These are phyloP conservation scores for Drosophila falleni DNA, from an alignment of 2,888 invertebrate species.

Conservation along the genomic window DNA sequence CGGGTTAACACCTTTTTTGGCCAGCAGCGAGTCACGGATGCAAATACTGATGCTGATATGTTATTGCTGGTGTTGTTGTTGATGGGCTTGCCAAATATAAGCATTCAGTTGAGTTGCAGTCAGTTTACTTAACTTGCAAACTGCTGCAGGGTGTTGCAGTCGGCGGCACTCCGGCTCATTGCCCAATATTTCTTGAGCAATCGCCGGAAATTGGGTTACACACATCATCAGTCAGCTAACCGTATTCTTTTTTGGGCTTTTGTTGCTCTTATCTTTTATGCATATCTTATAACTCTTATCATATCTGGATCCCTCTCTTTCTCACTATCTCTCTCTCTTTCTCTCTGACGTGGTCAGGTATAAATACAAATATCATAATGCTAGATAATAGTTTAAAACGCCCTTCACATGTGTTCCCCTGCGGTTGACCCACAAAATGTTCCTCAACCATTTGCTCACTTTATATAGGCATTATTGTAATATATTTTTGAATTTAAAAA, in stretches of 20 bases:
- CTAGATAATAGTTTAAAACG: constrained; percentile 35
- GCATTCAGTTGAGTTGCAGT: constrained; percentile 1
- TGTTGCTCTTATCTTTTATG: constrained; percentile 48
- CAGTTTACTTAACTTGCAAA: background rate
- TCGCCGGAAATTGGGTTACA: constrained; percentile 69
- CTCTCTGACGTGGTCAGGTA: background rate
- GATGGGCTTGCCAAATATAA: constrained; percentile 22
- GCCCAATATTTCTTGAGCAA: constrained; percentile 56
- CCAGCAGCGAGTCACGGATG: constrained; percentile 5
- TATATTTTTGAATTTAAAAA: no score
- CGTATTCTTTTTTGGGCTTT: constrained; percentile 17
- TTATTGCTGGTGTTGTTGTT: background rate
- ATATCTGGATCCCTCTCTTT: constrained; percentile 17
- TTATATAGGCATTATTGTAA: background rate
- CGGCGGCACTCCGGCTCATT: constrained; percentile 51
- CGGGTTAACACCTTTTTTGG: constrained; percentile 60
- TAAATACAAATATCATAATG: constrained; percentile 44
- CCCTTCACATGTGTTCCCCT: constrained; percentile 24
- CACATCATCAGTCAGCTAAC: constrained; percentile 38
- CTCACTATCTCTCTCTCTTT: constrained; percentile 9
- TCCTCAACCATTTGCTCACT: background rate
- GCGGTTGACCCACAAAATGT: constrained; percentile 1
- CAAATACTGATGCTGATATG: constrained; percentile 14
- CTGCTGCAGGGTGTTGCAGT: constrained; percentile 12
- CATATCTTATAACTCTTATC: constrained; percentile 45